A percentile compares a stretch with the other conserved stretches of the same genome.
phyloP scores from a whole-genome alignment of 2,113 vertebrate species.

The Archilochus colubris region DNA sequence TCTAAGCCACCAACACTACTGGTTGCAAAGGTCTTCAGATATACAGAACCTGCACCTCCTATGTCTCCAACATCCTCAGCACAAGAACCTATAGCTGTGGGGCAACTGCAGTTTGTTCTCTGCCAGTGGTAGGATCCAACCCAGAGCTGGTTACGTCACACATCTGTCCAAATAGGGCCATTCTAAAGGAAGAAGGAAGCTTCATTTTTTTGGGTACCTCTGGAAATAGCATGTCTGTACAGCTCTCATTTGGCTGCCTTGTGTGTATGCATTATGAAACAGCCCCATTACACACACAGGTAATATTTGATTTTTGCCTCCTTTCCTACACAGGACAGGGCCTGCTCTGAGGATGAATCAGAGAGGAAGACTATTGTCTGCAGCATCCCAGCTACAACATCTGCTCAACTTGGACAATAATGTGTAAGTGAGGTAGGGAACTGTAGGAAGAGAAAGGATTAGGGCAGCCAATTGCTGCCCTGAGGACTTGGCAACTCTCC shows the following conservation, averaged over 20 bases:
- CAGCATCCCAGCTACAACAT: slow-evolving; percentile 7
- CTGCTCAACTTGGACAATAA: slow-evolving; percentile 21
- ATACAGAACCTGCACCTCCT: neutral
- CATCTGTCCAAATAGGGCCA: neutral
- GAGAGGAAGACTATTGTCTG: slow-evolving; percentile 24
- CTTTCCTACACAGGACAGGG: slow-evolving; percentile 39
- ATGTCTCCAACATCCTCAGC: neutral
- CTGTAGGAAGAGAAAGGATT: slow-evolving; percentile 41
- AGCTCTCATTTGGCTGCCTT: neutral
- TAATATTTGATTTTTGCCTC: neutral
- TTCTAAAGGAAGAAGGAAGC: neutral
- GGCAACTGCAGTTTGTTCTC: neutral
- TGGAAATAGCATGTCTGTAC: neutral
- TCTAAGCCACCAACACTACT: neutral
- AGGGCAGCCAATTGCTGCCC: slow-evolving; percentile 8
- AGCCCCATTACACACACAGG: neutral
- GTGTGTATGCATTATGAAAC: slow-evolving; percentile 19
- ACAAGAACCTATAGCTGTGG: neutral
- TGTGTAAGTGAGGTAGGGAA: neutral
- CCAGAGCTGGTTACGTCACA: neutral
- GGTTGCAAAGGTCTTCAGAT: neutral
- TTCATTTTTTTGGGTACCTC: slow-evolving; percentile 1
- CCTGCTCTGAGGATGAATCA: slow-evolving; percentile 61
- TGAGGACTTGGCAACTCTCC: slow-evolving; percentile 18
- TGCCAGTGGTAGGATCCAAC: neutral